Conservation (phyloP, 64 coral and sea anemone species). For the Trachythela sp. region DNA sequence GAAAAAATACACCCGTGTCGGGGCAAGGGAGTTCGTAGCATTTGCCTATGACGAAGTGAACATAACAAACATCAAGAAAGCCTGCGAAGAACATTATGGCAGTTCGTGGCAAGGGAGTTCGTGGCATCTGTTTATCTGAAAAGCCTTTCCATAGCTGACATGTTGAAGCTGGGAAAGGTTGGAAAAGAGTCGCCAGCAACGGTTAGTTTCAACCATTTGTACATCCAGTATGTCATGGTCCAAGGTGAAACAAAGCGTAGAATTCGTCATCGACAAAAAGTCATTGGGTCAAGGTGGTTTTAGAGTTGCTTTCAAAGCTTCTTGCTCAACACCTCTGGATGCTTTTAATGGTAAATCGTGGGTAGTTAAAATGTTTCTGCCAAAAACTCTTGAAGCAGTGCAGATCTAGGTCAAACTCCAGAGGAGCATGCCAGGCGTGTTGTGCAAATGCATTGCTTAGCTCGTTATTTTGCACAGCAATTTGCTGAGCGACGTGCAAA, state of each 20-base stretch:
- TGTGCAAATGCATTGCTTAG: no score
- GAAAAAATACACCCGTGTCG: constrained; percentile 37
- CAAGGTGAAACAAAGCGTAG: neutral
- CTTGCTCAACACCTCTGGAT: neutral
- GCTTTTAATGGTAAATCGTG: neutral
- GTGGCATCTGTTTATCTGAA: neutral
- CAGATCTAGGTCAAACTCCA: no score
- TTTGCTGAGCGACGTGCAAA: no score
- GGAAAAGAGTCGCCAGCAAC: neutral
- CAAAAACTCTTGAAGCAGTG: neutral
- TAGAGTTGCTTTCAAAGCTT: neutral
- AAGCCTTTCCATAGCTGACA: neutral
- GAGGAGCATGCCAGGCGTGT: no score
- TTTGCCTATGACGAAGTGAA: neutral
- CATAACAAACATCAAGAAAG: neutral
- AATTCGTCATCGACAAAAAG: neutral
- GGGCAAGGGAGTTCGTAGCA: constrained; percentile 33
- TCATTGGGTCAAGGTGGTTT: neutral
- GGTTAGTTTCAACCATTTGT: no score
- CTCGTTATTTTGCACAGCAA: no score
- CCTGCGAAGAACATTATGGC: neutral
- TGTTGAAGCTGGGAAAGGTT: neutral
- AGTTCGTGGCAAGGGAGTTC: neutral
- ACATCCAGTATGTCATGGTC: neutral
- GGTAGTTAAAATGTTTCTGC: neutral